Conservation (phyloP, 2,113 vertebrate species). For the Ageneiosus marmoratus region DNA sequence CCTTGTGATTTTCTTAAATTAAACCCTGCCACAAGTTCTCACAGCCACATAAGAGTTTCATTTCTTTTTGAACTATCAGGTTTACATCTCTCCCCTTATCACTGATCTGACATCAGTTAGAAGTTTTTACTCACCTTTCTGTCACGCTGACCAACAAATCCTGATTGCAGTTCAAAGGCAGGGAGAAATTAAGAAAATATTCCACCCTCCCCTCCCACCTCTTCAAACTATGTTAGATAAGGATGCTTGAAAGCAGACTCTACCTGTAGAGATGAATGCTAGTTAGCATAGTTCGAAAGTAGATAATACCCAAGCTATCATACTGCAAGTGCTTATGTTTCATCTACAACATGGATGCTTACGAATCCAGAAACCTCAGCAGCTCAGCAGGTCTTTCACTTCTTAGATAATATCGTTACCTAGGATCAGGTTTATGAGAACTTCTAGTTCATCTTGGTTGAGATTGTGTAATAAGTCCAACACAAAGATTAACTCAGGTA, state of each 20-base stretch:
- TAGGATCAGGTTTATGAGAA: not conserved
- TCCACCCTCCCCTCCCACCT: not conserved
- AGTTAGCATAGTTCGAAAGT: not conserved
- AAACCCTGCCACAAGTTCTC: too few species aligned
- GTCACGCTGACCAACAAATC: not conserved
- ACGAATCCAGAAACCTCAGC: not conserved
- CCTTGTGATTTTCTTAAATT: too few species aligned
- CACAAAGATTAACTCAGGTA: not conserved
- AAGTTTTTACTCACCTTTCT: not conserved
- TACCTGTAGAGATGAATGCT: not conserved
- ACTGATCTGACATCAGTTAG: not conserved
- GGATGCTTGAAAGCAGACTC: not conserved
- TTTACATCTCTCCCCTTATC: too few species aligned
- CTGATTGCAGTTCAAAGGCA: not conserved
- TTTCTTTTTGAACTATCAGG: not conserved
- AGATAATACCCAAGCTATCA: not conserved
- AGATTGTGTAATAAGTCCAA: not conserved
- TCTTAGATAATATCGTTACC: not conserved
- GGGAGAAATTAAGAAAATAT: not conserved
- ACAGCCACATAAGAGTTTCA: too few species aligned
- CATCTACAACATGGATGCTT: not conserved
- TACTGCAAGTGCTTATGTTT: not conserved
- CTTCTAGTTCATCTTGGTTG: not conserved
- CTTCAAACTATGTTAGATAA: not conserved
- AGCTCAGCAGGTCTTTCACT: not conserved